Percentiles rank a stretch among this genome's conserved stretches.
These are phyloP conservation scores for Drosophila mauritiana DNA, from an alignment of 1,140 invertebrate genomes.

Conservation along the genomic window DNA sequence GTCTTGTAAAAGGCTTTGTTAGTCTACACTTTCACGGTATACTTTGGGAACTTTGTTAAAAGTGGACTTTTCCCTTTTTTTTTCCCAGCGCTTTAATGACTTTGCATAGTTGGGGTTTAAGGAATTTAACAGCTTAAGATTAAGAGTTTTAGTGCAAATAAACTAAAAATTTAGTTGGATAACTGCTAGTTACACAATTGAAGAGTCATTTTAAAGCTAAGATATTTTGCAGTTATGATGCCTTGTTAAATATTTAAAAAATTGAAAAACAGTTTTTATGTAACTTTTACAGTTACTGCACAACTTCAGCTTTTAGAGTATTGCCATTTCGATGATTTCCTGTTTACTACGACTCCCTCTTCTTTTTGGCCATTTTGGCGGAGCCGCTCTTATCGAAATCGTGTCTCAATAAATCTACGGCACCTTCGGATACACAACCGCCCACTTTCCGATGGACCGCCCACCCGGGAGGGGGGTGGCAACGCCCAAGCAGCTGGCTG, in stretches of 20 bases:
- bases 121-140: background rate
- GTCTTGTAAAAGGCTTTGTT: slow-evolving; percentile 48
- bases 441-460: slow-evolving; percentile 24
- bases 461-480: background rate
- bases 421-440: slow-evolving; percentile 49
- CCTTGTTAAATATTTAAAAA: background rate
- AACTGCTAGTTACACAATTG: background rate
- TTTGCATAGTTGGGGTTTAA: slow-evolving; percentile 5
- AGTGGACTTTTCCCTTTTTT: background rate
- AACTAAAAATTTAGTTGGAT: background rate
- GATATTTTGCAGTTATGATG: background rate
- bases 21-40: slow-evolving; percentile 42
- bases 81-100: slow-evolving; percentile 18
- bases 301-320: slow-evolving; percentile 10
- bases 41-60: slow-evolving; percentile 17
- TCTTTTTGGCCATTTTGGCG: slow-evolving; percentile 31
- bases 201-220: no score
- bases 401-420: slow-evolving; percentile 78
- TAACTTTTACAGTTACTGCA: no score
- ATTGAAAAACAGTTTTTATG: background rate
- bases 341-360: background rate
- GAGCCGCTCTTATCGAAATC: slow-evolving; percentile 69
- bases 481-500: slow-evolving; percentile 31
- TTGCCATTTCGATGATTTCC: background rate
- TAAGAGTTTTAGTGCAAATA: background rate